Evolutionary conservation across 2,113 vertebrate genomes (phyloP).

Genomic region (Gallinago jamesoni): DNA sequence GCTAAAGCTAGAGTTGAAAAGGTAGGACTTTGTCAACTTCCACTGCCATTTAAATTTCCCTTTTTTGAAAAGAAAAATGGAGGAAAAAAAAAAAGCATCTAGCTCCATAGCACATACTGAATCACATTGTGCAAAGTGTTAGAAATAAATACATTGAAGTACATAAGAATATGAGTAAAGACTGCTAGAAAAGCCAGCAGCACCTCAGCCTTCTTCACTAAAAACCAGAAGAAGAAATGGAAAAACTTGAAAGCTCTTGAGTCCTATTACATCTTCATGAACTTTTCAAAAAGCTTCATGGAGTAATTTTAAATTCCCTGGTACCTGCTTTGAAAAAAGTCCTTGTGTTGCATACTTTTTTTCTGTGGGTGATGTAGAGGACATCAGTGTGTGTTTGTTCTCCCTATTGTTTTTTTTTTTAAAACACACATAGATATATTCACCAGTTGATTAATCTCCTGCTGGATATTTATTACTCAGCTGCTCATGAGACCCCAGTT

Average conservation of each 20-base stretch:
- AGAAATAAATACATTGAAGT: background rate
- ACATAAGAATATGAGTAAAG: background rate
- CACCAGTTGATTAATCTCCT: background rate
- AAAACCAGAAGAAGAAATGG: background rate
- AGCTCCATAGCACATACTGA: background rate
- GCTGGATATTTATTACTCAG: background rate
- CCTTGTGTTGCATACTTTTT: background rate
- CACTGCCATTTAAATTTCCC: background rate
- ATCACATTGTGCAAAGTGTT: background rate
- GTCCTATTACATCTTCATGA: background rate
- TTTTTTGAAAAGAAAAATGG: background rate
- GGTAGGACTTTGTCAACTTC: constrained; percentile 28
- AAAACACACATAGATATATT: background rate
- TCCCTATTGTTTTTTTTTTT: background rate
- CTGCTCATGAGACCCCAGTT: background rate
- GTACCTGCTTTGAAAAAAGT: background rate
- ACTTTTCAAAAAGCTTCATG: background rate
- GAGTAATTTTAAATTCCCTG: background rate
- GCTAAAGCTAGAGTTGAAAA: constrained; percentile 44
- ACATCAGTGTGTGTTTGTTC: background rate
- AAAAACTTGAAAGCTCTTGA: background rate
- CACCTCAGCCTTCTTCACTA: background rate
- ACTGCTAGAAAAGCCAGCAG: background rate
- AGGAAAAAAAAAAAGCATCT: background rate
- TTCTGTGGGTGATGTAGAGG: background rate